Base-by-base conservation (phyloP, 2,888 invertebrate species). In the Dendrolimus houi region DNA sequence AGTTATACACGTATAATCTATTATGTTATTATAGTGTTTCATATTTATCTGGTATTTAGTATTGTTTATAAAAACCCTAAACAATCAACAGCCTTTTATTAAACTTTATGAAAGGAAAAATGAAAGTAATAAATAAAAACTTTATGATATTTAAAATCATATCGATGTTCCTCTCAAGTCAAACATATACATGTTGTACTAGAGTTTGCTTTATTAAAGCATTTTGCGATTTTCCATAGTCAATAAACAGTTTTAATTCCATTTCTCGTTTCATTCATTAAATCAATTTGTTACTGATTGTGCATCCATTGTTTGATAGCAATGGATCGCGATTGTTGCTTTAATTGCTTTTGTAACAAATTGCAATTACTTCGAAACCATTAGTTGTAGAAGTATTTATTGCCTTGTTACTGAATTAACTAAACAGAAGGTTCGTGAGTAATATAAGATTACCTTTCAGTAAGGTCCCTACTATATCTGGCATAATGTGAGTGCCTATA, bases 161-260 rank as follows among this genome's bases (percentile, higher is more conserved):
- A 29, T 29, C 29, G 12, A 47, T 47, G 47, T 47, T 47, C 47
- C 9, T 9, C 47, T 9, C 6, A 47, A 47, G 47, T 10, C 47
- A 47, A 12, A 9, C 12, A 12, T 10, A 9, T 47, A 47, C 0
- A 10, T 8, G 12, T 9, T 62, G 62, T 64, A 64, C 59, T 65
- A 62, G 64, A 56, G 56, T 57, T 60, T 58, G 53, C 55, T 71
- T 74, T 74, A 74, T 71, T 57, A 64, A 62, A 57, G 69, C 73
- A 62, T 68, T 80, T 80, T 77, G 73, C 76, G 59, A 80, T 80
- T 80, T 71, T 71, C 58, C 72, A 77, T 72, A 78, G 77, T 65
- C 69, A 62, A 71, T 79, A 73, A 76, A 72, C 65, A 66, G 67
- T 67, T 74, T 71, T 67, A 55, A 55, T 64, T 68, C 47, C 12